Evolutionary conservation across 2,113 vertebrate genomes (phyloP).

Genomic region (Barnardius zonarius): DNA sequence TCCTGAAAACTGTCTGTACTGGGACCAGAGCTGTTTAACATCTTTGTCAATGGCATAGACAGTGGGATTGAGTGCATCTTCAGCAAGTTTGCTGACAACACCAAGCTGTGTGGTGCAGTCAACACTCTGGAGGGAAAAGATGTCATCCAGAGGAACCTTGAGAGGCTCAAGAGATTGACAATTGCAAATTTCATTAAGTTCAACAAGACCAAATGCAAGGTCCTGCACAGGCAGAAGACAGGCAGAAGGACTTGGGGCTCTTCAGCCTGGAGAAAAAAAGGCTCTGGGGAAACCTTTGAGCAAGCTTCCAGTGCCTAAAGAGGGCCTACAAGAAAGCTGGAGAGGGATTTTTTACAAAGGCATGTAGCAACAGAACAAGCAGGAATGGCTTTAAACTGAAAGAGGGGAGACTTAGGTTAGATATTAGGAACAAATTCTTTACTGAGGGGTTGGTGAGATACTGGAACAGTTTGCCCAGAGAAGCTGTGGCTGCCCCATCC

Average conservation of each 20-base stretch:
- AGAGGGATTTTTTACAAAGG: background rate
- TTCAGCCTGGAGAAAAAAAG: background rate
- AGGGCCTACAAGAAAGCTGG: background rate
- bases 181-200: background rate
- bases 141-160: background rate
- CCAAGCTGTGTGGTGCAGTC: background rate
- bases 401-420: background rate
- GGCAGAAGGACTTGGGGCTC: background rate
- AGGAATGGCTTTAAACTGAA: background rate
- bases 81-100: background rate
- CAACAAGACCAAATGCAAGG: background rate
- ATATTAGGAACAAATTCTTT: background rate
- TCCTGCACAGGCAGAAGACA: background rate
- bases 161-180: background rate
- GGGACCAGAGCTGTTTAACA: background rate
- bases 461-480: background rate
- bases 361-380: background rate
- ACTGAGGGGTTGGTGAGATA: background rate
- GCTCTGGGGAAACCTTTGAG: background rate
- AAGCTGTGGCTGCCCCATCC: background rate
- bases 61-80: background rate
- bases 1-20: background rate
- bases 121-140: background rate
- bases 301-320: background rate
- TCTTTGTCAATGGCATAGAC: background rate